Evolutionary conservation across 2,113 vertebrate genomes (phyloP).

Genomic region (Saccopteryx leptura): DNA sequence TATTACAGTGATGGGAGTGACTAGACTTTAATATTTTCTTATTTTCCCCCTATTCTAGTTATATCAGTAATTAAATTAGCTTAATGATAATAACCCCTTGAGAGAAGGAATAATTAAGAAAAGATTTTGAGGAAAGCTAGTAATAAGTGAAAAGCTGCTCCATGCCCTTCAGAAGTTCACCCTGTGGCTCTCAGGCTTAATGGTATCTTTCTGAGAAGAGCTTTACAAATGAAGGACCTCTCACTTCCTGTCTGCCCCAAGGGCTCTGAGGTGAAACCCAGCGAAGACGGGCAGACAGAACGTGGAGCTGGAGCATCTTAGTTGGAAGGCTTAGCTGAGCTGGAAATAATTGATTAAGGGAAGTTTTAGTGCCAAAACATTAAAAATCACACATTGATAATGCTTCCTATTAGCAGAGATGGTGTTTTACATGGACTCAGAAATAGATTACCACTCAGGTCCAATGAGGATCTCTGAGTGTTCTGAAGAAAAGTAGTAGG

Average conservation of each 20-base stretch:
- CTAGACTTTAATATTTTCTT: constrained; percentile 23
- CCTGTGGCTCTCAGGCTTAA: neutral
- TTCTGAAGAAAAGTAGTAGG: constrained; percentile 67
- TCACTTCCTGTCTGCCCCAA: neutral
- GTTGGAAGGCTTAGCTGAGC: constrained; percentile 62
- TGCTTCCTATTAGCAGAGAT: constrained; percentile 67
- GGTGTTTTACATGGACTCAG: constrained; percentile 67
- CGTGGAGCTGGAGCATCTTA: constrained; percentile 9
- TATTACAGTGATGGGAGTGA: neutral
- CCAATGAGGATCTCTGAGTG: constrained; percentile 69
- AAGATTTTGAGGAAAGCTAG: constrained; percentile 25
- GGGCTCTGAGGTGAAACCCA: constrained; percentile 14
- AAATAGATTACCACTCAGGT: constrained; percentile 77
- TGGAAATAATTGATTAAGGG: constrained; percentile 80
- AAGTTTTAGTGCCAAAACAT: constrained; percentile 75
- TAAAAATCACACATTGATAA: constrained; percentile 77
- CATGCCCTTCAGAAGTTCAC: neutral
- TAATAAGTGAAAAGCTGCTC: neutral
- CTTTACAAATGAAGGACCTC: neutral
- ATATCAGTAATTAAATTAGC: constrained; percentile 24
- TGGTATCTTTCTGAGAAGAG: neutral
- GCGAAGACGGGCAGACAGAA: neutral
- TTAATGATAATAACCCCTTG: constrained; percentile 16
- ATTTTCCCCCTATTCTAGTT: neutral
- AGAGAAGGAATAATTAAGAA: constrained; percentile 37